These are phyloP conservation scores for Venustaconcha ellipsiformis DNA, from an alignment of 1,140 invertebrate genomes.

Conservation along the genomic window DNA sequence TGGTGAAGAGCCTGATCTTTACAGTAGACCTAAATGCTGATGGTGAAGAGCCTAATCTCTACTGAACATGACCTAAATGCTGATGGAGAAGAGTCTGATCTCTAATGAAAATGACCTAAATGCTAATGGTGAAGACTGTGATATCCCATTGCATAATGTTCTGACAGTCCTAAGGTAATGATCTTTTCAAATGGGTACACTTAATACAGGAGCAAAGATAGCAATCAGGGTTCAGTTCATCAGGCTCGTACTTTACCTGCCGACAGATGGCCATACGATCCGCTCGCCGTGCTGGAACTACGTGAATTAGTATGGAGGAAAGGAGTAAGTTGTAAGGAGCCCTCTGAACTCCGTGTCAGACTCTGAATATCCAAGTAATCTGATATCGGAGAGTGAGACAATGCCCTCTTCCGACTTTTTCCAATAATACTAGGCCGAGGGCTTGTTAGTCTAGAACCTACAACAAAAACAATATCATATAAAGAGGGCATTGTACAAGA, in stretches of 20 bases:
- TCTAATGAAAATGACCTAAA: too few relatives aligned
- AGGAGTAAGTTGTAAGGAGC: conserved; percentile 86
- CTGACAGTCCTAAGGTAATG: too few relatives aligned
- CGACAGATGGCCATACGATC: conserved; percentile 95
- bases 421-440: conserved; percentile 57
- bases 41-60: too few relatives aligned
- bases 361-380: conserved; percentile 92
- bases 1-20: too few relatives aligned
- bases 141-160: too few relatives aligned
- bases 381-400: conserved; percentile 95
- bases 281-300: conserved; percentile 86
- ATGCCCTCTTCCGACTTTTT: conserved; percentile 82
- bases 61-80: too few relatives aligned
- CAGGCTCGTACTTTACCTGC: conserved; percentile 75
- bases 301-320: conserved; percentile 80
- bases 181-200: too few relatives aligned
- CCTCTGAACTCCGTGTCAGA: conserved; percentile 95
- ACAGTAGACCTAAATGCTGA: too few relatives aligned
- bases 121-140: too few relatives aligned
- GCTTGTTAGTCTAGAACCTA: conserved; percentile 79
- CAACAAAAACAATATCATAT: conserved; percentile 46
- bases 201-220: too few relatives aligned
- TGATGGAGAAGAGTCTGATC: too few relatives aligned
- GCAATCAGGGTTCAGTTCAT: too few relatives aligned
- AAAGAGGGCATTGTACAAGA: background rate